Evolutionary conservation across 2,113 vertebrate species (phyloP).

Genomic region (Pardalotus punctatus): DNA sequence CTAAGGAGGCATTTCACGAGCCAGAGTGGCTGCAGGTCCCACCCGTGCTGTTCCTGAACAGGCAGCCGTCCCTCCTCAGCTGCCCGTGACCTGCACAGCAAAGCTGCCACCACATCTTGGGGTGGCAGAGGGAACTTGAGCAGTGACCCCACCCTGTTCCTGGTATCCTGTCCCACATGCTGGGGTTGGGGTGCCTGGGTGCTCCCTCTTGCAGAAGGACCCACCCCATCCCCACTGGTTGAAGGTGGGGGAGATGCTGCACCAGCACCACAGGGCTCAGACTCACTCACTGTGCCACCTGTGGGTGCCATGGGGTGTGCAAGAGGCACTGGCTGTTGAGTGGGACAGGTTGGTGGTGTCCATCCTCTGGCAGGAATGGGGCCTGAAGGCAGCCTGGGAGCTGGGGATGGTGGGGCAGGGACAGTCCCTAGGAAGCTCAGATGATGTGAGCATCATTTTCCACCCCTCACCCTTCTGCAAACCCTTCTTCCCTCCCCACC

Average conservation of each 20-base stretch:
- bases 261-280: accelerated
- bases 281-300: accelerated
- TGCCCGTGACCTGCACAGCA: not conserved
- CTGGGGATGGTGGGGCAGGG: not conserved
- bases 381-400: not conserved
- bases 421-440: not conserved
- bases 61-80: accelerated
- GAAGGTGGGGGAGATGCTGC: not conserved
- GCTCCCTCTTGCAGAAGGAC: not conserved
- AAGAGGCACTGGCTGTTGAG: not conserved
- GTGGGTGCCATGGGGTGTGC: accelerated
- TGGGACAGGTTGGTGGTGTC: not conserved
- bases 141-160: not conserved
- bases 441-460: not conserved
- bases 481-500: not conserved
- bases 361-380: accelerated
- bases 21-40: not conserved
- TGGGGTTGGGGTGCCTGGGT: not conserved
- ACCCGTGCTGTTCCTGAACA: accelerated
- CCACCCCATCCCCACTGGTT: accelerated
- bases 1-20: conserved; percentile 1
- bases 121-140: not conserved
- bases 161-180: accelerated
- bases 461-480: not conserved
- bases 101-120: not conserved